Evolutionary conservation across 2,888 invertebrate species (phyloP).

Genomic region (Blastobasis lacticolella): DNA sequence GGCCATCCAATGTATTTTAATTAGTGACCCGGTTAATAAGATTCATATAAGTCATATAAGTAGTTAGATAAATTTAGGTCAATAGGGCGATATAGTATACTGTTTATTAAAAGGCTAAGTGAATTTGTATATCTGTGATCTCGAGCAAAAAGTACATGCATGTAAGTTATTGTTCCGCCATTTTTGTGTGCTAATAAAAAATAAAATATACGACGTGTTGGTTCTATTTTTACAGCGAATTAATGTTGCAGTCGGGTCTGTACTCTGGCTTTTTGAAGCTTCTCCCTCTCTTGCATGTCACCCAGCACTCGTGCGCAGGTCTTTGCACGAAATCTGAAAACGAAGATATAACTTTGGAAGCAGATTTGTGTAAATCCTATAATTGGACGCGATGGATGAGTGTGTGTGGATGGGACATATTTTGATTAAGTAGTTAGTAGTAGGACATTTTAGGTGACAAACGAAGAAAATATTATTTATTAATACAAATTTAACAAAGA

Average conservation of each 20-base stretch:
- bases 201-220: constrained; percentile 14
- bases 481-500: no score
- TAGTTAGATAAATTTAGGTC: neutral
- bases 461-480: no score
- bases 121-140: constrained; percentile 45
- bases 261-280: constrained; percentile 56
- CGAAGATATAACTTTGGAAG: neutral
- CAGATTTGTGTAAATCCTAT: no score
- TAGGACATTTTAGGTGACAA: no score
- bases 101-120: no score
- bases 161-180: constrained; percentile 61
- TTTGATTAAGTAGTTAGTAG: no score
- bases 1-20: no score
- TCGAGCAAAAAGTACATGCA: constrained; percentile 60
- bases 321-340: constrained; percentile 55
- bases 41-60: neutral
- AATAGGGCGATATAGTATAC: neutral
- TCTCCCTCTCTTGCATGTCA: constrained; percentile 61
- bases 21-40: no score
- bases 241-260: constrained; percentile 34
- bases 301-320: constrained; percentile 62
- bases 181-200: no score
- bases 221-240: constrained; percentile 23
- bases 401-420: no score
- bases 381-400: no score